Evolutionary conservation across 2,113 vertebrate species (phyloP), one percentile per base, ranked within the genome.

Genomic region (Notothenia rossii): DNA sequence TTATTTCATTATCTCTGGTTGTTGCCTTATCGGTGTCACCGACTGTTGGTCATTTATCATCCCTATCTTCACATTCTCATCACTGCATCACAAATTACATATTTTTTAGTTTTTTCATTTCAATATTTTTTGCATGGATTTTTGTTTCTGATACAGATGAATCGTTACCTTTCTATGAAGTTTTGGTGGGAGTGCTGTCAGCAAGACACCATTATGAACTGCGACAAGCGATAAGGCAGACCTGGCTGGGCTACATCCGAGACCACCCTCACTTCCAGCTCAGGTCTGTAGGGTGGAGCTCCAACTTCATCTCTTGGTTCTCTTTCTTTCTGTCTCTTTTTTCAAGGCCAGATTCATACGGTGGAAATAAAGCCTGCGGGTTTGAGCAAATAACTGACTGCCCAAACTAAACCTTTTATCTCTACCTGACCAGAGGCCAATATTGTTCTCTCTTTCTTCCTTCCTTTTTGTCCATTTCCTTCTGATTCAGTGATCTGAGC

Each of bases 181-280:
- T 99, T 92, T 83, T 99, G 83, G 96, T 99, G 83, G 98, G 98
- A 70, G 97, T 99, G 84, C 60, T 99, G 86, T 99, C 98, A 48
- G 97, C 98, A 43, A 95, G 98, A 43, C 94, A 97, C 86, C 96
- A 99, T 78, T 88, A 95, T 88, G 95, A 96, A 3, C 96, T 98
- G 75, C 95, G 98, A 70, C 94, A 92, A 54, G 96, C 96, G 62
- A 97, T 99, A 94, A 96, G 98, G 82, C 94, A 88, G 72, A 99
- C 98, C 50, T 99, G 98, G 98, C 91, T 97, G 92, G 97, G 95
- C 70, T 96, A 98, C 91, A 89, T 97, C 73, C 85, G 82, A 66
- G 89, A 96, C 0, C 96, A 97, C 80, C 94, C 96, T 36, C 91
- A 83, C 5, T 94, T 98, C 84, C 95, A 87, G 79, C 95, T 95